These are phyloP conservation scores for Sphecodes monilicornis DNA, from an alignment of 2,888 invertebrate species.

Conservation along the genomic window DNA sequence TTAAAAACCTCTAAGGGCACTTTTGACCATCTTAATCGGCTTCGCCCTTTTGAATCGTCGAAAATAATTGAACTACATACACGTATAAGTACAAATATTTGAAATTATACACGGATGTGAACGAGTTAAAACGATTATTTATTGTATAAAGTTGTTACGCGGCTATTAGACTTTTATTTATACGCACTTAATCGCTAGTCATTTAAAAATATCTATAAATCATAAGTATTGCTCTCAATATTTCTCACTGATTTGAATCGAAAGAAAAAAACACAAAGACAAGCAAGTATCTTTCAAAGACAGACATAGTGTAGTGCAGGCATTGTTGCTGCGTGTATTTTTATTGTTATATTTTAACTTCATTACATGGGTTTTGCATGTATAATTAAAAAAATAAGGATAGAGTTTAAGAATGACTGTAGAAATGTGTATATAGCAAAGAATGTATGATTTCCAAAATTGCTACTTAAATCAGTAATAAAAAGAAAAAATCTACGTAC, in stretches of 20 bases:
- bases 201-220: not conserved
- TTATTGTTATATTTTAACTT: constrained; percentile 62
- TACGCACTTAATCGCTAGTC: not conserved
- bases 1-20: too few species aligned
- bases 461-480: constrained; percentile 61
- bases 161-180: not conserved
- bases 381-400: constrained; percentile 71
- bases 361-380: constrained; percentile 68
- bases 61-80: constrained; percentile 30
- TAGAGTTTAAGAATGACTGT: constrained; percentile 66
- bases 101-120: not conserved
- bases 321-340: constrained; percentile 66
- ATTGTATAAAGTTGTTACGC: not conserved
- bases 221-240: not conserved
- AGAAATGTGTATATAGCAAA: constrained; percentile 68
- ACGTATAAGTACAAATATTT: constrained; percentile 9
- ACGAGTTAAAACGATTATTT: constrained; percentile 13
- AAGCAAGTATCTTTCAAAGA: constrained; percentile 25
- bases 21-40: too few species aligned
- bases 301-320: constrained; percentile 50
- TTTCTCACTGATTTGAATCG: not conserved
- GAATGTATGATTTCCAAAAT: constrained; percentile 59
- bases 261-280: not conserved
- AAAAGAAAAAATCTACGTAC: constrained; percentile 55
- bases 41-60: constrained; percentile 16